These are phyloP conservation scores for Desoria tigrina DNA, from an alignment of 2,888 invertebrate species.

Conservation along the genomic window DNA sequence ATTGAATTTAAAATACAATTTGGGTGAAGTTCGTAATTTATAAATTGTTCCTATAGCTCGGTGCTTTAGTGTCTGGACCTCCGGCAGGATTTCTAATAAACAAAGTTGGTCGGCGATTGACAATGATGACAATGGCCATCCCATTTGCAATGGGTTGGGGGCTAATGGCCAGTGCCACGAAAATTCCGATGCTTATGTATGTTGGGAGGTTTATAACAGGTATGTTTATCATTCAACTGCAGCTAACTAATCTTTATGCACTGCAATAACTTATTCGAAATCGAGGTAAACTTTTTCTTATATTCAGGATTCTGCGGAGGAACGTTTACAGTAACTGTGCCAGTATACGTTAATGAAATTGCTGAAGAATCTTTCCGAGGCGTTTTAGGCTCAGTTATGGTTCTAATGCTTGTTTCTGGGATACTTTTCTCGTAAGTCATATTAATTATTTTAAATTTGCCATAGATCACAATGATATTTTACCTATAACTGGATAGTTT, in stretches of 20 bases:
- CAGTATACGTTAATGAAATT: conserved; percentile 82
- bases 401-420: conserved; percentile 67
- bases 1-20: neutral
- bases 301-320: conserved; percentile 70
- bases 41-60: too few species aligned
- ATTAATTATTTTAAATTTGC: neutral
- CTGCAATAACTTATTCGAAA: neutral
- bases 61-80: conserved; percentile 34
- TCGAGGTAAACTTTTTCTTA: conserved; percentile 38
- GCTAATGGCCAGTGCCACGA: conserved; percentile 53
- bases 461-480: too few species aligned
- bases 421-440: conserved; percentile 47
- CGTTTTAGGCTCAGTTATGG: conserved; percentile 80
- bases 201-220: conserved; percentile 57
- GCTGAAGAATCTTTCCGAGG: conserved; percentile 81
- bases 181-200: conserved; percentile 57
- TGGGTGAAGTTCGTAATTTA: neutral
- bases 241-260: conserved; percentile 51
- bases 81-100: conserved; percentile 45
- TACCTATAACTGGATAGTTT: too few species aligned
- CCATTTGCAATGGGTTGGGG: conserved; percentile 57
- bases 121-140: conserved; percentile 47
- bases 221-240: conserved; percentile 4
- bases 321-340: conserved; percentile 78
- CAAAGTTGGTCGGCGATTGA: conserved; percentile 24